Conservation (phyloP, 2,113 vertebrate genomes). For the Myotis yumanensis region DNA sequence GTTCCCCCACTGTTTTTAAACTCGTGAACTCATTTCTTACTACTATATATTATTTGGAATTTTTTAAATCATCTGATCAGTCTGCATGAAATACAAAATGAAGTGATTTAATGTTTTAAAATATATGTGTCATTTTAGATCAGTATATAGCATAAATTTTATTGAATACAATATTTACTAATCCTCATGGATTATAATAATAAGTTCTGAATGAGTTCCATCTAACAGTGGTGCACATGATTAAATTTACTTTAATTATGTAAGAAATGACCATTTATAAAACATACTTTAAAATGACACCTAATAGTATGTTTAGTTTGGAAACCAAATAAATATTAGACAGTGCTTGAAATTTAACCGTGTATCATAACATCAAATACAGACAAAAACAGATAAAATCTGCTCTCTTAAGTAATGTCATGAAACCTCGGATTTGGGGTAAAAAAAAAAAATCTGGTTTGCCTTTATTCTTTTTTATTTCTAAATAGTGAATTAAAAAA, state of each 20-base stretch:
- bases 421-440: not conserved
- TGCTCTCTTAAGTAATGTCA: conserved; percentile 6
- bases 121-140: conserved; percentile 54
- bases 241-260: conserved; percentile 76
- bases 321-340: conserved; percentile 58
- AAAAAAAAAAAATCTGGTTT: not conserved
- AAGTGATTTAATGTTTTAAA: conserved; percentile 58
- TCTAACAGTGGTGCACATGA: conserved; percentile 48
- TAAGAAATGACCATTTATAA: conserved; percentile 64
- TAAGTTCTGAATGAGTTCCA: conserved; percentile 62
- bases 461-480: conserved; percentile 47
- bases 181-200: conserved; percentile 61
- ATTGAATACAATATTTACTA: conserved; percentile 70
- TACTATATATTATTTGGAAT: conserved; percentile 32
- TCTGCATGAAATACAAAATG: conserved; percentile 38
- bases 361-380: not conserved
- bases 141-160: conserved; percentile 44
- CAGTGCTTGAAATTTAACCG: conserved; percentile 33
- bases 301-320: conserved; percentile 34
- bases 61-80: conserved; percentile 57
- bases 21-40: conserved; percentile 29
- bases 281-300: conserved; percentile 56
- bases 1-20: not conserved
- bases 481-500: conserved; percentile 11
- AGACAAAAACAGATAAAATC: conserved; percentile 35